These are phyloP conservation scores for Zingel zingel DNA, from an alignment of 2,113 vertebrate genomes.

Conservation along the genomic window DNA sequence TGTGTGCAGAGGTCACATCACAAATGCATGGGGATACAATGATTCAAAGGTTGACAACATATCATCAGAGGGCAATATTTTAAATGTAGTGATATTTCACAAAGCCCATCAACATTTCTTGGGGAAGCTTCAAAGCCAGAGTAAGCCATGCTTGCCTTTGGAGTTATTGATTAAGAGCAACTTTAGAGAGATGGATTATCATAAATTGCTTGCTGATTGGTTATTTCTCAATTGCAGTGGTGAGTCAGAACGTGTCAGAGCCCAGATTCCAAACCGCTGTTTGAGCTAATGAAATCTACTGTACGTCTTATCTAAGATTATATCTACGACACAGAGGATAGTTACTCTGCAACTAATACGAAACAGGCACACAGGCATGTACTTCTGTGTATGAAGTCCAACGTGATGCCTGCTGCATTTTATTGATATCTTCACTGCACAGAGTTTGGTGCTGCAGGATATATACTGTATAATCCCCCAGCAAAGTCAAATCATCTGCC, in stretches of 20 bases:
- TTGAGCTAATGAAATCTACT: constrained; percentile 40
- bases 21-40: constrained; percentile 39
- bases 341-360: constrained; percentile 8
- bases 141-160: constrained; percentile 41
- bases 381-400: constrained; percentile 56
- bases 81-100: constrained; percentile 62
- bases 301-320: constrained; percentile 42
- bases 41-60: constrained; percentile 66
- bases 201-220: constrained; percentile 44
- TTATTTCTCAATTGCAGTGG: constrained; percentile 49
- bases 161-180: constrained; percentile 69
- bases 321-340: constrained; percentile 19
- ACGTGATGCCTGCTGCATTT: constrained; percentile 51
- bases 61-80: constrained; percentile 56
- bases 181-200: constrained; percentile 61
- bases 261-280: constrained; percentile 24
- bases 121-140: constrained; percentile 52
- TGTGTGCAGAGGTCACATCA: constrained; percentile 45
- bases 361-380: constrained; percentile 7
- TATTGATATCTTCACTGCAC: constrained; percentile 70
- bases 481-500: constrained; percentile 68
- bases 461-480: constrained; percentile 58
- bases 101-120: constrained; percentile 49
- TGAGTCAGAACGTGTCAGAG: constrained; percentile 43
- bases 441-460: constrained; percentile 65